phyloP scores from a whole-genome alignment of 2,113 vertebrate species.

The Terrapene triunguis region DNA sequence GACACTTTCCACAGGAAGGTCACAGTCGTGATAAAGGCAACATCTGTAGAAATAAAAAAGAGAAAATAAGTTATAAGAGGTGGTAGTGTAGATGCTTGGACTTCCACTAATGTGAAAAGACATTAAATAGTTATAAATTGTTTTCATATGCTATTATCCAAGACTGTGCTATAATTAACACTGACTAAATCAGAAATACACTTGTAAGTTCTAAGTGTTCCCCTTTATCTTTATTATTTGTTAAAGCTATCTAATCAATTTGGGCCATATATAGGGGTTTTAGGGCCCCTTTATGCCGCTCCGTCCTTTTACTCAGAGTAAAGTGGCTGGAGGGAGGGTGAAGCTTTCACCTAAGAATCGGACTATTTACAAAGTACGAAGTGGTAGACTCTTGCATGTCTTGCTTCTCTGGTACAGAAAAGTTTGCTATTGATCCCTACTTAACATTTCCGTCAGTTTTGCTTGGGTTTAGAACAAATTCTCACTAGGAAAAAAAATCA shows the following conservation, averaged over 20 bases:
- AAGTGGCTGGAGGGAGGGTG: neutral
- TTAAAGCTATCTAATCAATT: neutral
- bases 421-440: neutral
- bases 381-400: neutral
- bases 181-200: neutral
- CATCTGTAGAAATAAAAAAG: slow-evolving; percentile 80
- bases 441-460: neutral
- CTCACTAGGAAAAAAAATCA: neutral
- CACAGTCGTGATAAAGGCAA: slow-evolving; percentile 93
- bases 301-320: neutral
- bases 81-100: neutral
- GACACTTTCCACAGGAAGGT: slow-evolving; percentile 99
- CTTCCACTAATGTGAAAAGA: neutral
- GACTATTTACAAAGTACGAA: neutral
- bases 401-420: neutral
- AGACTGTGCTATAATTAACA: neutral
- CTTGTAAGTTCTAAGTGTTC: neutral
- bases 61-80: neutral
- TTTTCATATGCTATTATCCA: slow-evolving; percentile 2
- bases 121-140: neutral
- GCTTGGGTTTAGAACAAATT: neutral
- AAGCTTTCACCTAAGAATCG: neutral
- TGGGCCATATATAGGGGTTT: neutral
- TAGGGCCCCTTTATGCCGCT: neutral
- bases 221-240: neutral